Conservation (phyloP, 2,113 vertebrate species). For the Cariama cristata region DNA sequence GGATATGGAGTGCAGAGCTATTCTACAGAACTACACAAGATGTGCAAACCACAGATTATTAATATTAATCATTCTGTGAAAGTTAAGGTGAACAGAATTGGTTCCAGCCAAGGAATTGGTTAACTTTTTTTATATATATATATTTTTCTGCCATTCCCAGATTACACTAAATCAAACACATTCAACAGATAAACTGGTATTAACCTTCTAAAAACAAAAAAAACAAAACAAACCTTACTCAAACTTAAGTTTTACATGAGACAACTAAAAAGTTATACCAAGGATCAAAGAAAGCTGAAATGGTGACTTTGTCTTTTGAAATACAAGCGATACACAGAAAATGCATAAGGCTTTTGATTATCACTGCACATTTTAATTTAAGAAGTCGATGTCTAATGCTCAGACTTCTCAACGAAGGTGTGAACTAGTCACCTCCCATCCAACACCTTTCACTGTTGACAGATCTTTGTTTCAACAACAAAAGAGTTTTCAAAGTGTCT, state of each 20-base stretch:
- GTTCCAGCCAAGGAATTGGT: conserved; percentile 61
- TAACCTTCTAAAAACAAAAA: conserved; percentile 21
- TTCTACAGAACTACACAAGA: conserved; percentile 52
- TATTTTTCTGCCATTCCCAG: conserved; percentile 60
- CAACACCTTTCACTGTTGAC: conserved; percentile 79
- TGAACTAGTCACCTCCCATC: conserved; percentile 33
- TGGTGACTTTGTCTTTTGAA: conserved; percentile 58
- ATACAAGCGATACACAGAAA: conserved; percentile 77
- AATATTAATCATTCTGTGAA: conserved; percentile 51
- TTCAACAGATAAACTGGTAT: conserved; percentile 47
- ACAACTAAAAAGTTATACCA: conserved; percentile 66
- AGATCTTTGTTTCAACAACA: conserved; percentile 91
- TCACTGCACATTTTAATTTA: conserved; percentile 73
- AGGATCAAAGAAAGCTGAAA: conserved; percentile 59
- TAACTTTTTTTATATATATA: conserved; percentile 19
- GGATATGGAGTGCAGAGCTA: conserved; percentile 51
- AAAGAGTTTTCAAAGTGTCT: conserved; percentile 93
- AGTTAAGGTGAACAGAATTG: conserved; percentile 56
- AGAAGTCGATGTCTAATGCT: conserved; percentile 59
- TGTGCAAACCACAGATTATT: conserved; percentile 70
- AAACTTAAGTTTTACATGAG: conserved; percentile 66
- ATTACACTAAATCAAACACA: conserved; percentile 67
- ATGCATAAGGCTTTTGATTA: conserved; percentile 82
- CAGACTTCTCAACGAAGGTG: conserved; percentile 57
- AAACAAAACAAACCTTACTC: neutral